Evolutionary conservation across 2,888 invertebrate genomes (phyloP).

Genomic region (Aspidiotus rigidus): DNA sequence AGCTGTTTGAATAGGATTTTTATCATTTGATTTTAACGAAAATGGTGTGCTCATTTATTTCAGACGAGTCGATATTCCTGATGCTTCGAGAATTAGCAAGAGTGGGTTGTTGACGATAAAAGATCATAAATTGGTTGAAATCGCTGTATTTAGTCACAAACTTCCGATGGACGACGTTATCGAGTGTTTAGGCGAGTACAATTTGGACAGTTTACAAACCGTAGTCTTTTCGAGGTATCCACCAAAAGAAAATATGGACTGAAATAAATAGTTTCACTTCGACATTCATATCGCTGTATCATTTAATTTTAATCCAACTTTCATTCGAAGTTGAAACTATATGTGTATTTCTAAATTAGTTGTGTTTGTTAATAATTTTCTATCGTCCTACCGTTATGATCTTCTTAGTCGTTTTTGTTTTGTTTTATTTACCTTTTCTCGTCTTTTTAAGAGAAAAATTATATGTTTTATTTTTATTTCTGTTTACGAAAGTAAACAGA

Average conservation of each 20-base stretch:
- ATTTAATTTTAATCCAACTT: neutral
- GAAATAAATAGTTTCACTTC: neutral
- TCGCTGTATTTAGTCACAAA: neutral
- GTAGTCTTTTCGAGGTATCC: slow-evolving; percentile 1
- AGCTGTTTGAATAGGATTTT: neutral
- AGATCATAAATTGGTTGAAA: slow-evolving; percentile 13
- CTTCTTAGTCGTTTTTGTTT: slow-evolving; percentile 3
- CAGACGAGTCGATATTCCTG: slow-evolving; percentile 7
- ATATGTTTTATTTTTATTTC: too few relatives aligned
- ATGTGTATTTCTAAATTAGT: neutral
- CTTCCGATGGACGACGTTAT: slow-evolving; percentile 9
- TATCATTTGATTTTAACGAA: neutral
- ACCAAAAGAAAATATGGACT: slow-evolving; percentile 2
- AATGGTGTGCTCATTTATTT: neutral
- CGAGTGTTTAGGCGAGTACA: slow-evolving; percentile 3
- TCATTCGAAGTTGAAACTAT: neutral
- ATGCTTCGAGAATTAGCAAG: slow-evolving; percentile 6
- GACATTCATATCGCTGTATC: neutral
- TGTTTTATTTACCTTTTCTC: neutral
- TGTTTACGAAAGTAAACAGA: too few relatives aligned
- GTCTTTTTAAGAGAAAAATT: too few relatives aligned
- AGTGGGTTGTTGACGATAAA: neutral
- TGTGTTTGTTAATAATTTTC: neutral
- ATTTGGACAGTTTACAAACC: slow-evolving; percentile 9
- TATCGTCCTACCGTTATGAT: neutral